Base-by-base conservation (phyloP, 1,140 invertebrate species). In the Hylaeus volcanicus region DNA sequence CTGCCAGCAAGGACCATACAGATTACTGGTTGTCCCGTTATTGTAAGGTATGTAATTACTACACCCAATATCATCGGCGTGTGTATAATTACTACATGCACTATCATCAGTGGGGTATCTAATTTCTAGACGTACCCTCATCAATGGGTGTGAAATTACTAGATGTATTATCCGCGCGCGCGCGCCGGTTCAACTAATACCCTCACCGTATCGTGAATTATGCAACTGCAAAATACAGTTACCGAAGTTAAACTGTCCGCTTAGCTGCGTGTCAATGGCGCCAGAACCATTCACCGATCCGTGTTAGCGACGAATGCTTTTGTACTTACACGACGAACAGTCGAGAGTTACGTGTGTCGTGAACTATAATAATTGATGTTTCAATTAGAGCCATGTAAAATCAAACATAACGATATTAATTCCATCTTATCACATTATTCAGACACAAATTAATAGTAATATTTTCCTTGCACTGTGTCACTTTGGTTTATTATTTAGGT, bases 1-100 rank as follows among this genome's bases (percentile, higher is more conserved):
- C 53, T 58, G 43, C 64, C 9, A 58, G n/a, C 51, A n/a, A 58
- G 41, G 68, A 72, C 68, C 15, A 37, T n/a, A 43, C 71, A 78
- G 45, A 74, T 79, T 74, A 74, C 51, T 73, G 53, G 61, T 64
- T 74, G 78, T 60, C 11, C 45, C 63, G 51, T 58, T 66, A 66
- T 66, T 80, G 72, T 74, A 74, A 73, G 69, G 69, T 80, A 68
- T 68, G 55, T 60, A 74, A 80, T 80, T 80, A 80, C 72, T 58
- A 66, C 78, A 60, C 53, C 71, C 61, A 74, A 64, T 74, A 68
- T 74, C 78, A 68, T 74, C 63, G 48, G 61, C 61, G 53, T 68
- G 61, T 41, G 78, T 80, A 74, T 80, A 80, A 80, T 80, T 80
- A 80, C 78, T 74, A 74, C 78, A 68, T 43, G 51, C 72, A 14